phyloP scores from a whole-genome alignment of 2,113 vertebrate genomes.

The Acrocephalus arundinaceus region DNA sequence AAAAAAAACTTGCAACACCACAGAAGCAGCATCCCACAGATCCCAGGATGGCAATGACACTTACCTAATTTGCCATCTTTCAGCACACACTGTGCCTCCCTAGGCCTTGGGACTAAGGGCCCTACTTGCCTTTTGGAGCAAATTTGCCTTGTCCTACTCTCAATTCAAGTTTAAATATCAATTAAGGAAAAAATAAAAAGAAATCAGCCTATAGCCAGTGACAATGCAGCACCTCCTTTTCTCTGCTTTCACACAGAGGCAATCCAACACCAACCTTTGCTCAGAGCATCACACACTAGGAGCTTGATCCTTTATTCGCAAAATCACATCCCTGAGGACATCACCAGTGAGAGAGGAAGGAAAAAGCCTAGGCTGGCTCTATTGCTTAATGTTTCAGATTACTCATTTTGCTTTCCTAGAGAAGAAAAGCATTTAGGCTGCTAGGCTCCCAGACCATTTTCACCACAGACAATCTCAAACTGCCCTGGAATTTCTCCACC shows the following conservation, averaged over 20 bases:
- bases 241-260: background rate
- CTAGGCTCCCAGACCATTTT: background rate
- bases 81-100: background rate
- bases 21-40: background rate
- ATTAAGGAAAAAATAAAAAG: background rate
- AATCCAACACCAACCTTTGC: background rate
- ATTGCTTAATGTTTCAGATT: background rate
- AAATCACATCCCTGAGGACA: background rate
- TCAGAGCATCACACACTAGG: background rate
- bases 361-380: background rate
- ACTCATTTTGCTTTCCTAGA: background rate
- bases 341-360: background rate
- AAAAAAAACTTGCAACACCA: background rate
- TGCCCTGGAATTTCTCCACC: background rate
- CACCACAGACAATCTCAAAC: background rate
- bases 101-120: background rate
- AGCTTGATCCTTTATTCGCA: background rate
- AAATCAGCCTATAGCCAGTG: background rate
- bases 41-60: background rate
- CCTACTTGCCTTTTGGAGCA: background rate
- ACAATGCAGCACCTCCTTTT: background rate
- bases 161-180: background rate
- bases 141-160: background rate
- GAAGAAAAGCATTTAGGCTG: background rate
- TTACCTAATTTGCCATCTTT: background rate